A percentile compares a stretch with the other conserved stretches of the same genome.
phyloP scores from a whole-genome alignment of 2,113 vertebrate species.

The Melanostigma gelatinosum region DNA sequence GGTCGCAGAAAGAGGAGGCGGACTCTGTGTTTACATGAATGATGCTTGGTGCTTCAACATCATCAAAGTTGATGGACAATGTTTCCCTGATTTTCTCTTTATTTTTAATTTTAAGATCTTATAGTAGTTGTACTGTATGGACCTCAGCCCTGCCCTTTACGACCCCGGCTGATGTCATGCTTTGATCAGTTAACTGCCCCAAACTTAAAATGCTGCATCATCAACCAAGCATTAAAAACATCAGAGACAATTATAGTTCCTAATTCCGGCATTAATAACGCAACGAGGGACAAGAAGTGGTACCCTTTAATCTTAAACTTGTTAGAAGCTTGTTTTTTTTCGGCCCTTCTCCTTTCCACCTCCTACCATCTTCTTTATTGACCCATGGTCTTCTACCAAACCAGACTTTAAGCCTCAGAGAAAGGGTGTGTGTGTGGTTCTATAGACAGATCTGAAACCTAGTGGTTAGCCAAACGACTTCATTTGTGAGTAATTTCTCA shows the following conservation, averaged over 20 bases:
- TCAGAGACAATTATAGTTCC: constrained; percentile 78
- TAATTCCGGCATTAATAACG: constrained; percentile 81
- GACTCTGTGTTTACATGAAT: neutral
- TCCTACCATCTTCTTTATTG: constrained; percentile 66
- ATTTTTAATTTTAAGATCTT: neutral
- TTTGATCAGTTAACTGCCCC: constrained; percentile 79
- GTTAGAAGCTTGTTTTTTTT: constrained; percentile 64
- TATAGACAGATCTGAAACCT: constrained; percentile 64
- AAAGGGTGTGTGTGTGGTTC: constrained; percentile 58
- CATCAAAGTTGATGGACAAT: neutral
- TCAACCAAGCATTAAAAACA: constrained; percentile 73
- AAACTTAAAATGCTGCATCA: constrained; percentile 79
- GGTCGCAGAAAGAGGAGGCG: neutral
- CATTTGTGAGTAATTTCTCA: constrained; percentile 34
- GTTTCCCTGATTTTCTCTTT: neutral
- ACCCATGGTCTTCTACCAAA: constrained; percentile 66
- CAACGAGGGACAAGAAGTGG: constrained; percentile 61
- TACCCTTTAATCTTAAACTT: constrained; percentile 80
- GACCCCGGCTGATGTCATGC: constrained; percentile 50
- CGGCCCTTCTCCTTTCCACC: constrained; percentile 59
- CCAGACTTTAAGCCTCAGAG: constrained; percentile 61
- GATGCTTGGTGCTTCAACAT: neutral
- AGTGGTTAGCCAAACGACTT: constrained; percentile 29
- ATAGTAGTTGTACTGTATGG: constrained; percentile 1
- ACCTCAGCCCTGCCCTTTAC: constrained; percentile 29